These are phyloP conservation scores for Stenolophus ochropezus DNA, from an alignment of 2,888 invertebrate species.

Conservation along the genomic window DNA sequence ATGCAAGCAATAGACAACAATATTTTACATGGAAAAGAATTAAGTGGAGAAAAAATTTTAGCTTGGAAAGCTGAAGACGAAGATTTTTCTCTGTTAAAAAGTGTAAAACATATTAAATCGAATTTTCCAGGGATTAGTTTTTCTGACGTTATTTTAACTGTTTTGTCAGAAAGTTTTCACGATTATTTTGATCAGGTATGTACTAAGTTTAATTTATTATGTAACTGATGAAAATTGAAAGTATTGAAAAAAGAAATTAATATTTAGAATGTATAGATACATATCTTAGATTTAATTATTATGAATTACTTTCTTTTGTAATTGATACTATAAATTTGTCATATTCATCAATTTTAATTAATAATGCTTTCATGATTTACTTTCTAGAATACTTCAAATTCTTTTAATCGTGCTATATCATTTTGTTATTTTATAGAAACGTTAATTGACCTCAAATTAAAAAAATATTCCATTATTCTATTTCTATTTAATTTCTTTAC, in stretches of 20 bases:
- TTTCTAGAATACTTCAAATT: not conserved
- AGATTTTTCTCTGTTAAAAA: slow-evolving; percentile 38
- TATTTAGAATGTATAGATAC: not conserved
- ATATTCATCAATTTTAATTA: slow-evolving; percentile 1
- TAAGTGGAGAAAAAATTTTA: slow-evolving; percentile 73
- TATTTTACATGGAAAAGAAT: slow-evolving; percentile 72
- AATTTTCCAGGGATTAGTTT: slow-evolving; percentile 58
- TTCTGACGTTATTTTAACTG: slow-evolving; percentile 61
- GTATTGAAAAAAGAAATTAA: not conserved
- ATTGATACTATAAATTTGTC: not conserved
- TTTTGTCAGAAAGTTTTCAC: slow-evolving; percentile 56
- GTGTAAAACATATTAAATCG: slow-evolving; percentile 61
- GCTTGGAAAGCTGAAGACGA: slow-evolving; percentile 68
- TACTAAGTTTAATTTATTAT: not conserved
- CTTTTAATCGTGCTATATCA: not conserved
- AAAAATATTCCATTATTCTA: not conserved
- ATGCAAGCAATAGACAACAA: slow-evolving; percentile 70
- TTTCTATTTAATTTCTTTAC: not conserved
- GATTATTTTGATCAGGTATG: slow-evolving; percentile 67
- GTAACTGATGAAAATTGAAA: not conserved
- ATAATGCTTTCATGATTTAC: not conserved
- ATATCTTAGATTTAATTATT: not conserved
- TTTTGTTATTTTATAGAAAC: not conserved
- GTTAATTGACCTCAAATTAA: not conserved
- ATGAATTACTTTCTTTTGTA: not conserved